phyloP scores from a whole-genome alignment of 64 coral and sea anemone species.

The Montipora capricornis region DNA sequence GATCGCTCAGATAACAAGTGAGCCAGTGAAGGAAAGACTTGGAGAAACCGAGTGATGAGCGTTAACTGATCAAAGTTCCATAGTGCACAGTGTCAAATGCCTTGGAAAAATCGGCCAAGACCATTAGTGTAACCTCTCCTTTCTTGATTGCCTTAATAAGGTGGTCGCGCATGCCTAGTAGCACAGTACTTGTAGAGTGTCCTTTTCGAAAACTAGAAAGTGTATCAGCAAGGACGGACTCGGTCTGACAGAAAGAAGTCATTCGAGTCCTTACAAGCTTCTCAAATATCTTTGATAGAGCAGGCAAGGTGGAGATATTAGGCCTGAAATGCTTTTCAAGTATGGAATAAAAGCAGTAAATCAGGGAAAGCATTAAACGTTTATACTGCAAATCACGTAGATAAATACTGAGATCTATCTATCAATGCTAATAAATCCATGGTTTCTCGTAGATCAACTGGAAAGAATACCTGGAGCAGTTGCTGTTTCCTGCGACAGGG shows the following conservation, averaged over 20 bases:
- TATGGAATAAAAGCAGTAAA: too few species aligned
- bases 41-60: conserved; percentile 28
- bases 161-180: conserved; percentile 33
- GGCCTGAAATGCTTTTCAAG: background rate
- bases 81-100: background rate
- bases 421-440: too few species aligned
- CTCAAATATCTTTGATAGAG: conserved; percentile 21
- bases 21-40: conserved; percentile 47
- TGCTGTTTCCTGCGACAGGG: conserved; percentile 23
- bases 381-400: background rate
- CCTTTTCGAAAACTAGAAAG: conserved; percentile 27
- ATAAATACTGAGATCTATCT: too few species aligned
- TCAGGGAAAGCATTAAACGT: too few species aligned
- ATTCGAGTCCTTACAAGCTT: conserved; percentile 12
- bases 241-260: background rate
- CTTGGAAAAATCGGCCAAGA: too few species aligned
- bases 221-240: background rate
- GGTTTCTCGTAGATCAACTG: conserved; percentile 15
- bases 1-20: conserved; percentile 42
- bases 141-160: background rate
- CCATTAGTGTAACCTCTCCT: background rate
- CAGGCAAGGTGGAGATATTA: conserved; percentile 23
- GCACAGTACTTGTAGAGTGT: conserved; percentile 6
- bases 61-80: background rate
- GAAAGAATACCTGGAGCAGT: conserved; percentile 22